These are phyloP conservation scores for Tenodera sinensis DNA, from an alignment of 2,888 invertebrate genomes.

Conservation along the genomic window DNA sequence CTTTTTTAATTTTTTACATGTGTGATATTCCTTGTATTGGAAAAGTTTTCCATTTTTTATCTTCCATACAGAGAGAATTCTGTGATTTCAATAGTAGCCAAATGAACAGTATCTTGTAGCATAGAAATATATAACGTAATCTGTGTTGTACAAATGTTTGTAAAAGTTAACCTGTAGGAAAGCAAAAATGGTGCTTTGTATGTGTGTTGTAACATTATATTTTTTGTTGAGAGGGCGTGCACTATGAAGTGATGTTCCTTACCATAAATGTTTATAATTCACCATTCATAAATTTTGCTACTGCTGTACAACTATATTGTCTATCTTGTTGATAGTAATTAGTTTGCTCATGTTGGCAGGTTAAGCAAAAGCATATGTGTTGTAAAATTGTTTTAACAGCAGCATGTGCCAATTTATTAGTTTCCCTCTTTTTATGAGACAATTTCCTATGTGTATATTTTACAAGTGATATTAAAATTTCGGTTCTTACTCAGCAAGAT, in stretches of 20 bases:
- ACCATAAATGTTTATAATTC: neutral
- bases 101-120: neutral
- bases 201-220: neutral
- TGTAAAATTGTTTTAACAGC: neutral
- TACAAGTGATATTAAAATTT: neutral
- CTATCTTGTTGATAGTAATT: neutral
- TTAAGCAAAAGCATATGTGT: neutral
- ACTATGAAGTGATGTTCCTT: neutral
- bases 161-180: neutral
- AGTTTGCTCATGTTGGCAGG: neutral
- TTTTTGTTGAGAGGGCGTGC: neutral
- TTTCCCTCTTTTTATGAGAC: neutral
- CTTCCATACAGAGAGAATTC: neutral
- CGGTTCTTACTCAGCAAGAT: neutral
- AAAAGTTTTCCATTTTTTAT: neutral
- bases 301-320: too few relatives aligned
- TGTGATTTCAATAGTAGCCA: neutral
- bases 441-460: neutral
- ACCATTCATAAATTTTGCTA: neutral
- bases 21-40: neutral
- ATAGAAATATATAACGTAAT: neutral
- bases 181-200: neutral
- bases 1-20: neutral
- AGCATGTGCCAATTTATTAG: neutral
- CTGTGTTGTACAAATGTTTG: neutral